phyloP scores from a whole-genome alignment of 1,140 invertebrate genomes.

The Hesperophylax magnus region DNA sequence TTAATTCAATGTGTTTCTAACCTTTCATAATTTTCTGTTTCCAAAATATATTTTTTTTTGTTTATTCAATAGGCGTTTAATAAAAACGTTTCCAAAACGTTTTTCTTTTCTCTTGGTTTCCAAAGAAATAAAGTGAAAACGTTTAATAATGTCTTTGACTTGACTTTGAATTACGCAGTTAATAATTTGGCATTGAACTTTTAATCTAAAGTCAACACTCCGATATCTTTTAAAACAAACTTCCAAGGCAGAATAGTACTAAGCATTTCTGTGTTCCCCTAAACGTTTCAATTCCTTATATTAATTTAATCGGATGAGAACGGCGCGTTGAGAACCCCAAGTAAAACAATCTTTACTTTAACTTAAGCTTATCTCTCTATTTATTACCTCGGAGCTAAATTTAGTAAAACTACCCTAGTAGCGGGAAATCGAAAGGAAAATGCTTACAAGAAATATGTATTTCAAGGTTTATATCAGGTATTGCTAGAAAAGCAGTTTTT shows the following conservation, averaged over 20 bases:
- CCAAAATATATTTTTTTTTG: too few species aligned
- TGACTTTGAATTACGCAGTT: not conserved
- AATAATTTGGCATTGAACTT: not conserved
- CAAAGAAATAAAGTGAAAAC: too few species aligned
- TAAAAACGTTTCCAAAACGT: too few species aligned
- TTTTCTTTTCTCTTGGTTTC: too few species aligned
- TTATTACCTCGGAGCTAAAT: conserved; percentile 1
- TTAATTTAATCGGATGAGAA: not conserved
- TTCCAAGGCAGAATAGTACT: not conserved
- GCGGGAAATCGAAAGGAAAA: not conserved
- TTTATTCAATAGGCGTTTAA: too few species aligned
- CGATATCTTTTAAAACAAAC: not conserved
- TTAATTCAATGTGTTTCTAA: too few species aligned
- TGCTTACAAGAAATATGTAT: conserved; percentile 11
- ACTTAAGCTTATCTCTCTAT: conserved; percentile 23
- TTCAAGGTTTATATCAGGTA: not conserved
- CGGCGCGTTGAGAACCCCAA: not conserved
- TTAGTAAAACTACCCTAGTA: not conserved
- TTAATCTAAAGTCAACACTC: not conserved
- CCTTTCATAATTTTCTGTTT: too few species aligned
- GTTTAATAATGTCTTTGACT: not conserved
- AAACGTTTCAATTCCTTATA: conserved; percentile 1
- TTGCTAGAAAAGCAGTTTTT: not conserved
- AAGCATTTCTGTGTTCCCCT: not conserved
- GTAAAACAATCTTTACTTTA: conserved; percentile 25